Evolutionary conservation across 1,140 invertebrate species (phyloP).

Genomic region (Achatina immaculata): DNA sequence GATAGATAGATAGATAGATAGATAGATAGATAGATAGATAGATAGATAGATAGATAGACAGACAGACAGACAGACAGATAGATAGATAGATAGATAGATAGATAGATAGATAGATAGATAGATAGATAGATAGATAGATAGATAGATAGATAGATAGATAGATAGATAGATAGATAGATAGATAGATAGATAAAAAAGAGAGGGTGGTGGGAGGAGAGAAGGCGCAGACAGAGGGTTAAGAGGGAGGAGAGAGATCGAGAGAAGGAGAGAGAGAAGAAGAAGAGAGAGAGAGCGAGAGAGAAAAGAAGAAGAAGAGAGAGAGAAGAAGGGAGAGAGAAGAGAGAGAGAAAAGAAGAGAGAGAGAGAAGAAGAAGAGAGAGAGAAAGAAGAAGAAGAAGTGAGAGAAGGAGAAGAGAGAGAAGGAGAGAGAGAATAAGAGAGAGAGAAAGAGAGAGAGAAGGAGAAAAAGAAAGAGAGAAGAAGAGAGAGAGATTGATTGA

Average conservation of each 20-base stretch:
- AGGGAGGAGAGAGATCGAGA: too few relatives aligned
- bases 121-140: not conserved
- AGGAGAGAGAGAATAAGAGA: not conserved
- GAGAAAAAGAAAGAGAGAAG: not conserved
- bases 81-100: not conserved
- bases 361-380: not conserved
- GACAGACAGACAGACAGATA: too few relatives aligned
- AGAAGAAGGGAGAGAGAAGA: not conserved
- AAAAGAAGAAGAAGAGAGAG: not conserved
- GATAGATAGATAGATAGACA: too few relatives aligned
- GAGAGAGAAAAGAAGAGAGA: not conserved
- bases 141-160: not conserved
- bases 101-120: not conserved
- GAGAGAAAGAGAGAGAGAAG: slow-evolving; percentile 2
- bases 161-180: not conserved
- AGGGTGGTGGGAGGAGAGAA: not conserved
- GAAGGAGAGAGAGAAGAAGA: too few relatives aligned
- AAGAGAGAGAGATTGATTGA: too few relatives aligned
- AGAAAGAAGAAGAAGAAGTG: too few relatives aligned
- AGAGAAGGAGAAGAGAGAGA: not conserved
- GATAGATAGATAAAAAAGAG: too few relatives aligned
- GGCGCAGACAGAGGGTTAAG: not conserved
- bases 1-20: too few relatives aligned
- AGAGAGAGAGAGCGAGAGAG: too few relatives aligned
- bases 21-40: too few relatives aligned